Evolutionary conservation across 2,888 invertebrate genomes (phyloP).

Genomic region (Zele albiditarsus): DNA sequence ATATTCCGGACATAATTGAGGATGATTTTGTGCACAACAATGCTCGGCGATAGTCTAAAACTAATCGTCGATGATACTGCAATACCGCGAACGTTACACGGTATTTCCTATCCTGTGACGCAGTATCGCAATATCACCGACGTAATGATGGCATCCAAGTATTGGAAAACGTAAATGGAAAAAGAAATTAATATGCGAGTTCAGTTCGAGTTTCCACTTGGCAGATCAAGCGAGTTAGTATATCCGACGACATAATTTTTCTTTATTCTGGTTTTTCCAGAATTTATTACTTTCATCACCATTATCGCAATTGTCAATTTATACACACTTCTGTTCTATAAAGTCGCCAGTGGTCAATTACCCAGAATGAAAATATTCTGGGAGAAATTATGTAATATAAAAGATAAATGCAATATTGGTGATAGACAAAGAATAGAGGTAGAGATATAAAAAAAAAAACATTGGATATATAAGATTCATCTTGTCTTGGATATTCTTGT

Average conservation of each 20-base stretch:
- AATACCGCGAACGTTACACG: too few relatives aligned
- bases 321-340: too few relatives aligned
- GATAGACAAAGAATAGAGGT: not conserved
- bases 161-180: not conserved
- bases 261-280: not conserved
- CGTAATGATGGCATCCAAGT: constrained; percentile 24
- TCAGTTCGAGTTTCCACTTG: constrained; percentile 5
- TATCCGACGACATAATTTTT: not conserved
- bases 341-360: too few relatives aligned
- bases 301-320: too few relatives aligned
- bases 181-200: not conserved
- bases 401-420: not conserved
- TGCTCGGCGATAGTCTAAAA: not conserved
- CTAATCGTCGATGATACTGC: too few relatives aligned
- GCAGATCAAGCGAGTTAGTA: constrained; percentile 12
- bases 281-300: constrained; percentile 10
- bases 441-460: not conserved
- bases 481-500: not conserved
- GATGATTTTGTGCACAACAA: constrained; percentile 22
- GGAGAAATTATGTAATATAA: too few relatives aligned
- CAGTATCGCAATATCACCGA: too few relatives aligned
- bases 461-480: not conserved
- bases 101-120: too few relatives aligned
- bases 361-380: too few relatives aligned
- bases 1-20: not conserved